Evolutionary conservation across 2,797 vertebrate species (phyloP).

Genomic region (Molothrus ater): DNA sequence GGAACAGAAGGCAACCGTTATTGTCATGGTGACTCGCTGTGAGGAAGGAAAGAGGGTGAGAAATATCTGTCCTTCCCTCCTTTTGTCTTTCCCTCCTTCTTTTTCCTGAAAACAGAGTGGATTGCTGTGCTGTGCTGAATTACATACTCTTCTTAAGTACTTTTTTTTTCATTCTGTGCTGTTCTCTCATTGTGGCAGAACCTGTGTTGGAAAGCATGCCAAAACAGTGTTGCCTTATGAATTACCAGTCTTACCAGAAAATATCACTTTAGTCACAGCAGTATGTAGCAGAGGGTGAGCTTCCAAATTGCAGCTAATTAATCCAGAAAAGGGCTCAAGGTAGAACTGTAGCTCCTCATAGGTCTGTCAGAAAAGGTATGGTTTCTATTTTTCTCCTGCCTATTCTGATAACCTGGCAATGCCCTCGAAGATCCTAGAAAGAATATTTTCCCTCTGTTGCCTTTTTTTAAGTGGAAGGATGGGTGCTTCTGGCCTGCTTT

Average conservation of each 20-base stretch:
- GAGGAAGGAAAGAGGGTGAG: conserved; percentile 93
- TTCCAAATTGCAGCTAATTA: background rate
- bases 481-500: background rate
- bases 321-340: background rate
- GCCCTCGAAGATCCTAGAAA: background rate
- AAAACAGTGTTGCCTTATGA: background rate
- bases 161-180: background rate
- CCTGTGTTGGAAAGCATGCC: background rate
- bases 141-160: background rate
- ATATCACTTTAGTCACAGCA: background rate
- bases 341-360: background rate
- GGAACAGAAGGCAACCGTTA: conserved; percentile 95
- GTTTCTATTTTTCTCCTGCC: background rate
- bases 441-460: background rate
- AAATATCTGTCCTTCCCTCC: background rate
- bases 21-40: conserved; percentile 98
- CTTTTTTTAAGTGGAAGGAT: background rate
- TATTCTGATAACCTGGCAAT: background rate
- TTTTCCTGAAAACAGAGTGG: background rate
- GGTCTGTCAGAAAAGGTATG: background rate
- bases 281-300: background rate
- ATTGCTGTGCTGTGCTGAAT: background rate
- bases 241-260: background rate
- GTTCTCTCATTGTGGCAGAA: background rate
- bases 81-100: background rate